These are phyloP conservation scores for Montifringilla adamsi DNA, from an alignment of 2,113 vertebrate genomes.

Conservation along the genomic window DNA sequence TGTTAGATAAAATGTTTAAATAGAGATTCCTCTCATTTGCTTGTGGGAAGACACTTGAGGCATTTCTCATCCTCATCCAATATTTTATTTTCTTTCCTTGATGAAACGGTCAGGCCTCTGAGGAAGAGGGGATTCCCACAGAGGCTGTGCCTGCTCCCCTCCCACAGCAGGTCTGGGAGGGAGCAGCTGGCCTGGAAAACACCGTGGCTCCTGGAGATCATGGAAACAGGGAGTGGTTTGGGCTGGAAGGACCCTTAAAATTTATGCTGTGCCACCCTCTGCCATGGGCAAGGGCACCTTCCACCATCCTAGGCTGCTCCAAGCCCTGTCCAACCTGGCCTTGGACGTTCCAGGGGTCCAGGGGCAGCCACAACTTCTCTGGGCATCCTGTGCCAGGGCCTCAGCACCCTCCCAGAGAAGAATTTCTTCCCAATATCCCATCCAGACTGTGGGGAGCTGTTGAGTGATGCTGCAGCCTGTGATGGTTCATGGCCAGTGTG, in stretches of 20 bases:
- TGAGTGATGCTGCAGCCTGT: not conserved
- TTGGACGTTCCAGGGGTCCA: not conserved
- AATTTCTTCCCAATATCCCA: not conserved
- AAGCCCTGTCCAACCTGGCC: not conserved
- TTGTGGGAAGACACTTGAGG: not conserved
- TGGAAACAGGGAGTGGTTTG: not conserved
- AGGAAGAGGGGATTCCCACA: not conserved
- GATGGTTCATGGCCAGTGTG: not conserved
- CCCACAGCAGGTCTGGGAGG: fast-evolving
- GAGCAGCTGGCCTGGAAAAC: not conserved
- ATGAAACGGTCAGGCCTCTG: not conserved
- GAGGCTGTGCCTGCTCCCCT: not conserved
- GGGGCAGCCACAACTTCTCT: not conserved
- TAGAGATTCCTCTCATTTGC: not conserved
- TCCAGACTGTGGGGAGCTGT: not conserved
- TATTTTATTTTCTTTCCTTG: not conserved
- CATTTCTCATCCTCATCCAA: not conserved
- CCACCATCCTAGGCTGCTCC: not conserved
- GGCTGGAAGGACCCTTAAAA: not conserved
- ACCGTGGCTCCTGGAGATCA: not conserved
- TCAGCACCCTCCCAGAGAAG: fast-evolving
- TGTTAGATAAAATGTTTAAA: not conserved
- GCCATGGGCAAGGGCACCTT: not conserved
- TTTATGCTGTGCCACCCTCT: no score
- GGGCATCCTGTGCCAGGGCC: not conserved